A percentile compares a stretch with the other conserved stretches of the same genome.
Conservation (phyloP, 2,797 vertebrate genomes). For the Clarias laeviceps region DNA sequence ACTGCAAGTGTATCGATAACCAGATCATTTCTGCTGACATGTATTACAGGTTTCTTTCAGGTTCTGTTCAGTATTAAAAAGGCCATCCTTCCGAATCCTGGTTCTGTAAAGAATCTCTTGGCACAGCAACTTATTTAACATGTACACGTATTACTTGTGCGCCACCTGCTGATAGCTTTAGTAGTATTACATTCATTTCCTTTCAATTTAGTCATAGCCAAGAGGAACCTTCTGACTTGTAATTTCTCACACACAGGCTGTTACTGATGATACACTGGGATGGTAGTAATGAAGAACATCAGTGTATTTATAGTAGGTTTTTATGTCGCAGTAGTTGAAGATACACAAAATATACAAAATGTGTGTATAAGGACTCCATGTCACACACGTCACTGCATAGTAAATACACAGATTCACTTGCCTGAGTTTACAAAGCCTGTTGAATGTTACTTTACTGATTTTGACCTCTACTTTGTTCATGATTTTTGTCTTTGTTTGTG, state of each 20-base stretch:
- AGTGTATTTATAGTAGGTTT: background rate
- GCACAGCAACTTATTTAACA: background rate
- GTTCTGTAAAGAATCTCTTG: background rate
- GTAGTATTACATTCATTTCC: background rate
- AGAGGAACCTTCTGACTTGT: background rate
- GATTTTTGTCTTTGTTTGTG: too few relatives aligned
- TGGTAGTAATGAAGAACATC: background rate
- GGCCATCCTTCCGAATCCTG: background rate
- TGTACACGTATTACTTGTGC: background rate
- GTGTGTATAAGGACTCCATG: too few relatives aligned
- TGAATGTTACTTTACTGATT: too few relatives aligned
- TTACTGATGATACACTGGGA: background rate
- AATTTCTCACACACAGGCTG: background rate
- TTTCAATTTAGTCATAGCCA: background rate
- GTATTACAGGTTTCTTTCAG: background rate
- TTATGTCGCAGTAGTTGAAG: background rate
- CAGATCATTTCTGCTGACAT: background rate
- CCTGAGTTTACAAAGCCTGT: too few relatives aligned
- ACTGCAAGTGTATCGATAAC: background rate
- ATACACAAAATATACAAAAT: background rate
- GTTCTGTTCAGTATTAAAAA: background rate
- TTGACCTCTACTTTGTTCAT: too few relatives aligned
- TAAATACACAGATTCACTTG: too few relatives aligned
- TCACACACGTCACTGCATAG: too few relatives aligned
- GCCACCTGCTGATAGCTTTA: constrained; percentile 2